Evolutionary conservation across 2,113 vertebrate genomes (phyloP), one percentile per base, ranked within the genome.

Genomic region (Uropsilus gracilis): DNA sequence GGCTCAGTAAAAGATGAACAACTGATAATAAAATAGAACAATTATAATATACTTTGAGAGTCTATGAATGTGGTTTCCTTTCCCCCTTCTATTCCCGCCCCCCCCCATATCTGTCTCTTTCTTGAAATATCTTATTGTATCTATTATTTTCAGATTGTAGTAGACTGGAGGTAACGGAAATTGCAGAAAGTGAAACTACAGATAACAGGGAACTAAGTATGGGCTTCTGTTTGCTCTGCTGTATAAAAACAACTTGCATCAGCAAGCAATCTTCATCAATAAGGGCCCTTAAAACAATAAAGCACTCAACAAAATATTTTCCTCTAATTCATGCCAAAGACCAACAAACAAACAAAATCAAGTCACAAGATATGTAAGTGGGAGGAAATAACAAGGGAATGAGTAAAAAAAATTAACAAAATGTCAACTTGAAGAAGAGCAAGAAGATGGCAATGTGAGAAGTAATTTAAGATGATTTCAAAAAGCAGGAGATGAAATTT

Each of bases 401-500:
- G 32, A 80, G 64, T 8, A 92, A 44, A 85, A 94, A 71, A 94
- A 84, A 64, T 66, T 39, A 64, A 80, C 16, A 95, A 84, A 28
- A 84, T 72, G n/a, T 71, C 76, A 90, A 69, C 71, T 76, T 85
- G 72, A 91, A 77, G 75, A 93, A 71, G 69, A 89, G 17, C 16
- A 89, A 89, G 71, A 94, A 53, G 20, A 66, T 50, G 28, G 34
- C 42, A 84, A 86, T 37, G 61, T 78, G 82, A 93, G 46, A 18
- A 93, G 53, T 14, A 69, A 86, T 88, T 55, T 76, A 68, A 82
- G 69, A 93, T 63, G 34, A 95, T 63, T 80, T 42, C 86, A 53
- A 94, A 97, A 94, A 91, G 50, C 66, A 96, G 42, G n/a, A 96
- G 81, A 82, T 48, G 44, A 95, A 92, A 95, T 92, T 75, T 50